Evolutionary conservation across 2,888 invertebrate genomes (phyloP), one percentile per base, ranked within the genome.

Genomic region (Alloplasta piceator): DNA sequence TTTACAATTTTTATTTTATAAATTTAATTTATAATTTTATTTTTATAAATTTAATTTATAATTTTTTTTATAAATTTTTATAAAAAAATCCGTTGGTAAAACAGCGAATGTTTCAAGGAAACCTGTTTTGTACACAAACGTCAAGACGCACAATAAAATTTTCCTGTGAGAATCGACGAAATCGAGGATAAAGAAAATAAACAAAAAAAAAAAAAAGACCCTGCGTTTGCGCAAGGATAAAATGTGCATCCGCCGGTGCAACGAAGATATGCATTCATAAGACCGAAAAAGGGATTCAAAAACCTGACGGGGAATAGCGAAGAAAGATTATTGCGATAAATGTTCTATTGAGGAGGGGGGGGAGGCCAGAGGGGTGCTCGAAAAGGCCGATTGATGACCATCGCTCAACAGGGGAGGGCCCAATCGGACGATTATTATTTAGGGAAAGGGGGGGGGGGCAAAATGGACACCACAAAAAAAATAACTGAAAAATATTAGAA

Each of bases 91-190:
- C 85, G 85, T 79, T 82, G 83, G 80, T 86, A 52, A 14, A n/a
- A 26, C 26, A 85, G 74, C 78, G 85, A 85, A 87, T 86, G 89
- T 90, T 89, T 90, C 89, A 89, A 91, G 90, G 89, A 14, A 84
- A 75, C 79, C 58, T 91, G 88, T 91, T 91, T 91, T 90, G 91
- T 90, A 90, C 89, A 90, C 91, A 91, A 87, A 88, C 85, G 87
- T 87, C 88, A 85, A 14, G 10, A 41, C 12, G 91, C n/a, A 91
- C 87, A 91, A 90, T 89, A 82, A 84, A 68, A 60, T 26, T 1
- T 3, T 73, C 87, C 86, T 83, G 84, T 79, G 70, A 84, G 52
- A 86, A 68, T 67, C 77, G 82, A 77, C 75, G 38, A 84, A 88
- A 86, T 83, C 83, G 82, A 84, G 85, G 76, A 85, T 80, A 82